Evolutionary conservation across 2,888 invertebrate species (phyloP), one percentile per base, ranked within the genome.

Genomic region (Neoascia interrupta): DNA sequence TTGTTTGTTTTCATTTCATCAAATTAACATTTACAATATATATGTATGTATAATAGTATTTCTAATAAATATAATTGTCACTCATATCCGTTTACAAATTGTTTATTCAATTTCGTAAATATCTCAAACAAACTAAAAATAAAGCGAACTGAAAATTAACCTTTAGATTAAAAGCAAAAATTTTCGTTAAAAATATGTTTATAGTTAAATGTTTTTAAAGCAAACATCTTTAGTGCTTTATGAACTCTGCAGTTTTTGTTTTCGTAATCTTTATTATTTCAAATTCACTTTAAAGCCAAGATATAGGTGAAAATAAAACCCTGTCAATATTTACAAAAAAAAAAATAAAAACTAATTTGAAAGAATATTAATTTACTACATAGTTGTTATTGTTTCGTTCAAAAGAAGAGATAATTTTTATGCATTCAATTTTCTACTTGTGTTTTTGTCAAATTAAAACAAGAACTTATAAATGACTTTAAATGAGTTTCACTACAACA

Each of bases 41-140:
- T 37, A 37, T 63, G 69, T 66, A 60, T 72, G 76, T 72, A 64
- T 76, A 75, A 45, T 76, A n/a, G n/a, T n/a, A 79, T 54, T 68
- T 66, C 31, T 68, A 73, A 73, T 79, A 79, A 79, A 73, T 79
- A 79, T 79, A 79, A 68, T 79, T 73, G 79, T 73, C 73, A 79
- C 79, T 79, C 73, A 61, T 72, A 66, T 66, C 76, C 76, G 60
- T 66, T 64, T 53, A 61, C 72, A 60, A 60, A 41, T 51, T 26
- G 21, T 66, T 64, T 34, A 60, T 54, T 47, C 61, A 36, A 23
- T 53, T 34, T 3, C 15, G 58, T 47, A 15, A 21, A 8, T 21
- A 3, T 41, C 15, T 19, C 36, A 47, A 31, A 51, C 8, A 36
- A 60, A 15, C 10, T 21, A 34, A 19, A 45, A 19, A 51, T 31